phyloP scores from a whole-genome alignment of 2,113 vertebrate species.

The Agapornis roseicollis region DNA sequence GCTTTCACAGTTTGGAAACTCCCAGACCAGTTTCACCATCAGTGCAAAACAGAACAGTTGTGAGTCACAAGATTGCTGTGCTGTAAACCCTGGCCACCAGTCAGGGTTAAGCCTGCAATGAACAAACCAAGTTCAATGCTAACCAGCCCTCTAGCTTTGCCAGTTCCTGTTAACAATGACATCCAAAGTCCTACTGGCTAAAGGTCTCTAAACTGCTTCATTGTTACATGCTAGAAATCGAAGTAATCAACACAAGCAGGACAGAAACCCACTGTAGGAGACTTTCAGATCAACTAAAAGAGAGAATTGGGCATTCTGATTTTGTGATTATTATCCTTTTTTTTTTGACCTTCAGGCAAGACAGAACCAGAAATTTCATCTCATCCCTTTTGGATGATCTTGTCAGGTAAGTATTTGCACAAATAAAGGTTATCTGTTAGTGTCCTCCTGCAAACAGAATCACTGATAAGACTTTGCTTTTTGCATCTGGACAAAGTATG shows the following conservation, averaged over 20 bases:
- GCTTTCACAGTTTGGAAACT: constrained; percentile 34
- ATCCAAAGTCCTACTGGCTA: background rate
- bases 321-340: background rate
- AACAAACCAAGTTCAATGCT: constrained; percentile 29
- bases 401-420: constrained; percentile 63
- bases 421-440: constrained; percentile 67
- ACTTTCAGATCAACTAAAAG: background rate
- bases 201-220: constrained; percentile 12
- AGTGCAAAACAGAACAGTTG: background rate
- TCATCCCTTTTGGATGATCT: constrained; percentile 14
- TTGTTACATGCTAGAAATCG: background rate
- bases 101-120: background rate
- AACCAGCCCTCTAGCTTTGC: background rate
- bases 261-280: background rate
- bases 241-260: background rate
- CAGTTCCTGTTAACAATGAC: background rate
- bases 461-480: constrained; percentile 42
- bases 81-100: background rate
- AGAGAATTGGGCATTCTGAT: background rate
- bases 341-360: background rate
- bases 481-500: constrained; percentile 46
- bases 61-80: background rate
- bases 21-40: background rate
- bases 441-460: constrained; percentile 50
- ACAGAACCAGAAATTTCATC: constrained; percentile 48